A percentile compares a stretch with the other conserved stretches of the same genome.
These are phyloP conservation scores for Tautogolabrus adspersus DNA, from an alignment of 2,113 vertebrate species.

Conservation along the genomic window DNA sequence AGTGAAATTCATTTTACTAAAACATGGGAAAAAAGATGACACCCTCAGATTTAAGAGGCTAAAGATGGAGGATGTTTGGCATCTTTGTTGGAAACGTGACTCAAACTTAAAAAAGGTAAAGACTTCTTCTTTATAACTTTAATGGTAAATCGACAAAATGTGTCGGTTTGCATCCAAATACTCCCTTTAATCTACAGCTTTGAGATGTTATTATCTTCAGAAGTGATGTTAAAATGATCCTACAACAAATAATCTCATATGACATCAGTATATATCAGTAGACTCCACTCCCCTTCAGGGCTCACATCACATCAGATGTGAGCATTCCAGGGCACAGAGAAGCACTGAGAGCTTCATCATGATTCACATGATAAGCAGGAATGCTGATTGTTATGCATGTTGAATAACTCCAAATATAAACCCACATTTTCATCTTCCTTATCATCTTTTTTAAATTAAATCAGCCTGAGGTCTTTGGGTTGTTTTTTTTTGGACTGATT, in stretches of 20 bases:
- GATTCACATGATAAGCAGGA: neutral
- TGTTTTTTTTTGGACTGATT: neutral
- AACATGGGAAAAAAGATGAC: no score
- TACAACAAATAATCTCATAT: neutral
- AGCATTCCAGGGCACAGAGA: neutral
- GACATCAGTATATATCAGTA: neutral
- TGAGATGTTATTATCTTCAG: constrained; percentile 1
- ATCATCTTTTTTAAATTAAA: neutral
- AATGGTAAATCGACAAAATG: neutral
- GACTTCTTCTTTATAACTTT: neutral
- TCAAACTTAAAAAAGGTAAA: neutral
- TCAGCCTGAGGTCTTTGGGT: neutral
- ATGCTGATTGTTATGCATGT: neutral
- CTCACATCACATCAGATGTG: constrained; percentile 9
- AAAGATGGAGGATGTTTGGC: neutral
- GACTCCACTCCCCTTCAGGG: neutral
- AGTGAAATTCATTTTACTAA: no score
- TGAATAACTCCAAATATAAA: neutral
- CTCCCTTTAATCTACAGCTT: constrained; percentile 7
- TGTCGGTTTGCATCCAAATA: neutral
- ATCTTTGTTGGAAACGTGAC: neutral
- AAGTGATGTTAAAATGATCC: constrained; percentile 2
- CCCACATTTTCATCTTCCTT: neutral
- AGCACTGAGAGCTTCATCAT: neutral
- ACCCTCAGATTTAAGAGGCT: neutral